Conservation (phyloP, 2,113 vertebrate species). For the Tor tambroides region DNA sequence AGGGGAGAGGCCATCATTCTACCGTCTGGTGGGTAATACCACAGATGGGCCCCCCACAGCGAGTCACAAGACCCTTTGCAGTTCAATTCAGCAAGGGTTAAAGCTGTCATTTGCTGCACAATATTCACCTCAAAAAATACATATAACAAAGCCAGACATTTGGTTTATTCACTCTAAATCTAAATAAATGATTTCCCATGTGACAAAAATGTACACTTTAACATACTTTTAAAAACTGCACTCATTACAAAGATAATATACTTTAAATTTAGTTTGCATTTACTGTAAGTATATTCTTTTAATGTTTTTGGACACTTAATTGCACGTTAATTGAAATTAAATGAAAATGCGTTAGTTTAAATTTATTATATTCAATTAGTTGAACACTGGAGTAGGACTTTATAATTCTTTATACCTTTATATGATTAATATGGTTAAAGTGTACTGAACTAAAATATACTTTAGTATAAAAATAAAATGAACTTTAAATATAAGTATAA, state of each 20-base stretch:
- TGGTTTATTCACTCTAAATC: neutral
- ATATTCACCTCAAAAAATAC: neutral
- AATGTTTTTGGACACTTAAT: too few relatives aligned
- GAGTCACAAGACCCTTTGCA: constrained; percentile 52
- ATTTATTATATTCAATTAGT: too few relatives aligned
- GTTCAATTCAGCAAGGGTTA: constrained; percentile 44
- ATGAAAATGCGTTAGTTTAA: too few relatives aligned
- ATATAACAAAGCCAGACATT: neutral
- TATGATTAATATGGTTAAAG: too few relatives aligned
- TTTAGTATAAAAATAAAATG: too few relatives aligned
- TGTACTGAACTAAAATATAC: too few relatives aligned
- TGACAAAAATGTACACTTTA: neutral
- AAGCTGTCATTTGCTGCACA: constrained; percentile 1
- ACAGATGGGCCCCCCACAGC: constrained; percentile 55
- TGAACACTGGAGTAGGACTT: too few relatives aligned
- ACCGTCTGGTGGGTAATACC: constrained; percentile 43
- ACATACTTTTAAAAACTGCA: neutral
- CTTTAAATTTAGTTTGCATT: neutral
- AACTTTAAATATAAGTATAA: too few relatives aligned
- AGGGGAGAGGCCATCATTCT: constrained; percentile 37
- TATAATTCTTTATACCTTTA: too few relatives aligned
- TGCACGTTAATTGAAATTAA: too few relatives aligned
- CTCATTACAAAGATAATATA: neutral
- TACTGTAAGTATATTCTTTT: too few relatives aligned
- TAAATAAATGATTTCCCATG: neutral